phyloP scores from a whole-genome alignment of 2,113 vertebrate species.

The Phalacrocorax brasilianus region DNA sequence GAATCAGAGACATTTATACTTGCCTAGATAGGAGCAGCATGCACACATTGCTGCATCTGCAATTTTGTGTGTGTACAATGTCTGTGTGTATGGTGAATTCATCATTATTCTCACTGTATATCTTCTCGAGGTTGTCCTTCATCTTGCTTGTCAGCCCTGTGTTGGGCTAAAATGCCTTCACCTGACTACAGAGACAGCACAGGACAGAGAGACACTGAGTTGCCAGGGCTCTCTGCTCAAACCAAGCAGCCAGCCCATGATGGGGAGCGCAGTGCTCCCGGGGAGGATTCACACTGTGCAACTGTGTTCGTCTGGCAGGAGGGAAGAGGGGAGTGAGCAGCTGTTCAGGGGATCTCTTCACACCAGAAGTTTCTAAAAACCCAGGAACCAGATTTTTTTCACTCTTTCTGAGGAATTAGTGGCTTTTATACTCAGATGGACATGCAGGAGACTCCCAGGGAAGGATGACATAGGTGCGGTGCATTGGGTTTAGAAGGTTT shows the following conservation, averaged over 20 bases:
- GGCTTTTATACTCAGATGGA: neutral
- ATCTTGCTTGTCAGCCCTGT: neutral
- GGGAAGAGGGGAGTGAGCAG: neutral
- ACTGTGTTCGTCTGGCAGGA: neutral
- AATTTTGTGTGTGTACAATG: neutral
- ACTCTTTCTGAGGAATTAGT: neutral
- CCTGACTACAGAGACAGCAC: neutral
- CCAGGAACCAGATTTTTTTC: neutral
- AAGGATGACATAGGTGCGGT: neutral
- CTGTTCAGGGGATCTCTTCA: neutral
- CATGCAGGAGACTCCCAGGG: neutral
- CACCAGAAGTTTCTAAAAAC: neutral
- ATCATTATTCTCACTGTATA: neutral
- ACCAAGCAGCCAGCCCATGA: neutral
- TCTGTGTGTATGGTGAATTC: neutral
- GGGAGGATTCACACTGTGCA: neutral
- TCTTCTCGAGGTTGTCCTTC: neutral
- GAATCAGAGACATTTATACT: neutral
- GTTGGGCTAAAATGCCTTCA: neutral
- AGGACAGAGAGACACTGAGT: neutral
- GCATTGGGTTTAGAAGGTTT: neutral
- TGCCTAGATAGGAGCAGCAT: neutral
- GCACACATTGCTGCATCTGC: neutral
- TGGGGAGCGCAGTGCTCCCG: rapidly evolving
- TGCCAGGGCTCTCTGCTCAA: neutral